phyloP scores from a whole-genome alignment of 2,888 invertebrate species.

The Idaea straminata region DNA sequence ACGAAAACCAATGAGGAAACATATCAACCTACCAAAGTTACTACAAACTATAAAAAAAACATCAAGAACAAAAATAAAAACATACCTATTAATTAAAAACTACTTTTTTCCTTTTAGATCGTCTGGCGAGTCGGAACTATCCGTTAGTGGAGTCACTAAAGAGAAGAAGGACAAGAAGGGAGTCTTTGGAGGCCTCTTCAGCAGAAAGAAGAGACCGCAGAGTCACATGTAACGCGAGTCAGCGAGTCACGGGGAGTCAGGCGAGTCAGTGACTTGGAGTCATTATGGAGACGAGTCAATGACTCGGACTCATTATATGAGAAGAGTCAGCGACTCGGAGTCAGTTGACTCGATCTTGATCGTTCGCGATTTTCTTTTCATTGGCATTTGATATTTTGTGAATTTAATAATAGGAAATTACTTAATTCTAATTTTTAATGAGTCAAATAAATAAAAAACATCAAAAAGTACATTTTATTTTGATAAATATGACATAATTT shows the following conservation, averaged over 20 bases:
- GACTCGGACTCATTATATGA: not conserved
- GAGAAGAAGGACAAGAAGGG: conserved; percentile 82
- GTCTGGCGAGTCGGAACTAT: conserved; percentile 73
- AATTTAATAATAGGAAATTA: not conserved
- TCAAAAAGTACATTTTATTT: conserved; percentile 4
- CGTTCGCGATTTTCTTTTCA: not conserved
- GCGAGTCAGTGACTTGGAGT: not conserved
- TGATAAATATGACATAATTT: not conserved
- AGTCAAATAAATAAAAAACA: conserved; percentile 5
- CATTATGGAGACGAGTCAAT: not conserved
- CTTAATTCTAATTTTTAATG: conserved; percentile 6
- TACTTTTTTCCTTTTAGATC: conserved; percentile 43
- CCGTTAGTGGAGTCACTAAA: conserved; percentile 66
- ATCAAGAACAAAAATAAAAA: too few species aligned
- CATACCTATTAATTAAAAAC: not conserved
- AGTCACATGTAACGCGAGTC: conserved; percentile 69
- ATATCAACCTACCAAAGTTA: too few species aligned
- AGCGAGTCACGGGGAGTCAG: not conserved
- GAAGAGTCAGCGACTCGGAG: not conserved
- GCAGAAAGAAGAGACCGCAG: conserved; percentile 77
- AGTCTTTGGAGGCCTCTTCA: conserved; percentile 81
- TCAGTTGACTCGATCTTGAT: not conserved
- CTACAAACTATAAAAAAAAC: too few species aligned
- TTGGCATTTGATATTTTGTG: not conserved
- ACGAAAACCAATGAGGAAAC: too few species aligned